Conservation (phyloP, 1,140 invertebrate genomes). For the Pygmarrhopalites habei region DNA sequence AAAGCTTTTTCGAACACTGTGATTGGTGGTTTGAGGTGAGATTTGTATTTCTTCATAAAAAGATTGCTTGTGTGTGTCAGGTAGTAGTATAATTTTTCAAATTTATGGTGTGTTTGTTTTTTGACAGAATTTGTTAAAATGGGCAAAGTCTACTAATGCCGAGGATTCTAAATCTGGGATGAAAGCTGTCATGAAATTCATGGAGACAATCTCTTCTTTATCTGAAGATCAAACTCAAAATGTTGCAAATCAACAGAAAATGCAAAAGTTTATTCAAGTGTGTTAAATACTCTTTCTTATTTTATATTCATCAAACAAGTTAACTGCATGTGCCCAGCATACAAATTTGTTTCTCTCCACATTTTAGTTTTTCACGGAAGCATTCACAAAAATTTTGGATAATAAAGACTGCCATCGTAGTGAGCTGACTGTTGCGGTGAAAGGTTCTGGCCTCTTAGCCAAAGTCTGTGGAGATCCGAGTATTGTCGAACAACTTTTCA, state of each 20-base stretch:
- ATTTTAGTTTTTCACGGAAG: constrained; percentile 26
- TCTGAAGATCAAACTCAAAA: neutral
- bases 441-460: constrained; percentile 43
- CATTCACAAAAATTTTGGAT: constrained; percentile 19
- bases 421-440: constrained; percentile 42
- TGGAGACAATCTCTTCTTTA: constrained; percentile 13
- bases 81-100: no score
- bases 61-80: no score
- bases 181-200: constrained; percentile 26
- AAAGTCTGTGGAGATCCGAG: constrained; percentile 38
- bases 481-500: constrained; percentile 38
- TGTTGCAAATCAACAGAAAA: neutral
- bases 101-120: no score
- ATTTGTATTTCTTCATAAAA: no score
- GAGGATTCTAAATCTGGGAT: constrained; percentile 27
- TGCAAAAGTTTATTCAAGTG: neutral
- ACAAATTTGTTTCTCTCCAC: constrained; percentile 6
- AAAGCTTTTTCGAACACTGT: constrained; percentile 15
- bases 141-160: constrained; percentile 31
- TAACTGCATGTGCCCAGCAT: no score
- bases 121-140: constrained; percentile 31
- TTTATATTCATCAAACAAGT: no score
- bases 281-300: no score
- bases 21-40: constrained; percentile 28
- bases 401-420: constrained; percentile 7